phyloP scores from a whole-genome alignment of 2,888 invertebrate species.

The Buathra laborator region DNA sequence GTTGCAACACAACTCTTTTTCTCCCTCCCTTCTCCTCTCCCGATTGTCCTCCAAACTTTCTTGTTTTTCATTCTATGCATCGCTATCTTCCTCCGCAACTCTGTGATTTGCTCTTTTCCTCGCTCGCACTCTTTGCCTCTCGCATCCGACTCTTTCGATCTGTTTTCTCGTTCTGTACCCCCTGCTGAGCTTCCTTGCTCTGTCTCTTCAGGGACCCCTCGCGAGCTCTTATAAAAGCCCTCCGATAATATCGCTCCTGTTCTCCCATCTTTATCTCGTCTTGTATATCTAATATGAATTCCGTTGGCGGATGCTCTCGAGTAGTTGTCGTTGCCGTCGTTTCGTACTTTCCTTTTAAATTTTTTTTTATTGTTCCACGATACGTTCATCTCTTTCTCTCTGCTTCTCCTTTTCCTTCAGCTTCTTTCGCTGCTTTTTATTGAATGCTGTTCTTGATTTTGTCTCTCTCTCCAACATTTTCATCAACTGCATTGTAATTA shows the following conservation, averaged over 20 bases:
- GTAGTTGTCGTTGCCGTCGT: constrained; percentile 68
- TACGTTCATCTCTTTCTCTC: constrained; percentile 57
- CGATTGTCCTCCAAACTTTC: neutral
- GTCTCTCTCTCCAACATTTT: constrained; percentile 3
- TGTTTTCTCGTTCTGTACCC: constrained; percentile 17
- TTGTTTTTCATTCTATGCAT: neutral
- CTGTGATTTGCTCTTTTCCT: constrained; percentile 4
- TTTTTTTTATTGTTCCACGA: constrained; percentile 26
- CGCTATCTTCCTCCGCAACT: neutral
- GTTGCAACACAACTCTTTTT: too few relatives aligned
- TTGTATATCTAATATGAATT: constrained; percentile 79
- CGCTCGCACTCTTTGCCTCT: neutral
- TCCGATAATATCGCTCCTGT: constrained; percentile 76
- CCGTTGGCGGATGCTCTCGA: constrained; percentile 71
- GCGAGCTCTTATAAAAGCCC: constrained; percentile 70
- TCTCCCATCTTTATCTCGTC: constrained; percentile 72
- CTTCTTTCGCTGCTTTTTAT: constrained; percentile 19
- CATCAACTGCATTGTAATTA: constrained; percentile 1
- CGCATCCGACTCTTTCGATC: constrained; percentile 37
- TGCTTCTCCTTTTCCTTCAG: constrained; percentile 21
- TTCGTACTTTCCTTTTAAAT: constrained; percentile 48
- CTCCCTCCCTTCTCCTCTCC: constrained; percentile 1
- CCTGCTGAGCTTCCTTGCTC: constrained; percentile 45
- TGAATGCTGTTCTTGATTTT: constrained; percentile 47
- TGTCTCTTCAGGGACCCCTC: constrained; percentile 52